Evolutionary conservation across 2,888 invertebrate species (phyloP).

Genomic region (Anoncus sp.): DNA sequence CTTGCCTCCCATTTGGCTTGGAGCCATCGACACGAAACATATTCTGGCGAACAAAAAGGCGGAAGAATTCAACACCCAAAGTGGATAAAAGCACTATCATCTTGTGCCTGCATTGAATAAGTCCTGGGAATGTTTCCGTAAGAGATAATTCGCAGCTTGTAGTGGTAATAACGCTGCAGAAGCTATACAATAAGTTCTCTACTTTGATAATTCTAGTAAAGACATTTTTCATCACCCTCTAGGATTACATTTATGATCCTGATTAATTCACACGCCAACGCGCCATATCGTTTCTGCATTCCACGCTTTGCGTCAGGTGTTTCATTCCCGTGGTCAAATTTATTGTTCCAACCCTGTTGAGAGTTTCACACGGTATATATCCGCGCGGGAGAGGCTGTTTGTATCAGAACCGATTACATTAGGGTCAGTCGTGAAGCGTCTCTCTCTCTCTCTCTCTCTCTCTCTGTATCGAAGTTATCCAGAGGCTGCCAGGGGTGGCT

Average conservation of each 20-base stretch:
- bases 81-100: neutral
- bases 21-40: too few species aligned
- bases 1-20: neutral
- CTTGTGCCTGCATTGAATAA: neutral
- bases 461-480: too few species aligned
- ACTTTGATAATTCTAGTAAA: conserved; percentile 23
- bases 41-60: too few species aligned
- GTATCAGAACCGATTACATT: conserved; percentile 63
- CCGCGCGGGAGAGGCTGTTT: conserved; percentile 13
- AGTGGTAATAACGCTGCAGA: conserved; percentile 16
- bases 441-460: conserved; percentile 23
- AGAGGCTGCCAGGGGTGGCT: conserved; percentile 41
- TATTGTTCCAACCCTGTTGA: conserved; percentile 65
- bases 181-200: neutral
- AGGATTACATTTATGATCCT: neutral
- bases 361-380: conserved; percentile 61
- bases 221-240: neutral
- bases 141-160: conserved; percentile 31
- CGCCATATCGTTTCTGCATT: conserved; percentile 55
- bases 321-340: conserved; percentile 58
- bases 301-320: conserved; percentile 61
- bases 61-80: too few species aligned
- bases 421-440: conserved; percentile 37
- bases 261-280: conserved; percentile 54
- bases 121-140: too few species aligned